Percentiles rank a stretch among this genome's conserved stretches.
Conservation (phyloP, 1,140 invertebrate species). For the Ceratina calcarata region DNA sequence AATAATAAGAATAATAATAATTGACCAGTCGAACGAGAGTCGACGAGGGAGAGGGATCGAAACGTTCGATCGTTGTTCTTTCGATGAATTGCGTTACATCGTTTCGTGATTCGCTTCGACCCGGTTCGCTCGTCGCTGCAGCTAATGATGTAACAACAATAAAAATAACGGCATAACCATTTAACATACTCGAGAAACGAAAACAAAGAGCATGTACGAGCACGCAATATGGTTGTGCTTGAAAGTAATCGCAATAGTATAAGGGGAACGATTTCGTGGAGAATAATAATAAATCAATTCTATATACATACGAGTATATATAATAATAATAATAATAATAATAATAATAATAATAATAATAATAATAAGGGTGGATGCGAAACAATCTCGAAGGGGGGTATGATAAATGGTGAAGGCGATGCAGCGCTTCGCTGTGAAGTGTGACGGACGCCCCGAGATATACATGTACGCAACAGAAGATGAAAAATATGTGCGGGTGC, state of each 20-base stretch:
- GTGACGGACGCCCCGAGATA: slow-evolving; percentile 42
- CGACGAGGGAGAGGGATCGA: slow-evolving; percentile 17
- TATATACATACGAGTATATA: no score
- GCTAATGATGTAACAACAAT: slow-evolving; percentile 37
- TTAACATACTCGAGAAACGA: slow-evolving; percentile 24
- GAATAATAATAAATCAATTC: not conserved
- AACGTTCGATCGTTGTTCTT: no score
- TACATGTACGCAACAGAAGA: slow-evolving; percentile 45
- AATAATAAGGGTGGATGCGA: not conserved
- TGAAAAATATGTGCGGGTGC: slow-evolving; percentile 54
- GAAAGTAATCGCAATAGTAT: slow-evolving; percentile 10
- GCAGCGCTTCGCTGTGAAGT: slow-evolving; percentile 43
- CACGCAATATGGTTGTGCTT: slow-evolving; percentile 45
- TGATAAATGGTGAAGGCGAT: slow-evolving; percentile 48
- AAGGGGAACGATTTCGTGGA: not conserved
- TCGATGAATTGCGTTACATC: no score
- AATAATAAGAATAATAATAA: slow-evolving; percentile 42
- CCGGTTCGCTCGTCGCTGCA: not conserved
- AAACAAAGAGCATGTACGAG: slow-evolving; percentile 37
- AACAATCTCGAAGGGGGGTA: slow-evolving; percentile 3
- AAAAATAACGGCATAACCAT: slow-evolving; percentile 38
- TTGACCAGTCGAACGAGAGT: slow-evolving; percentile 14
- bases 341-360: no score
- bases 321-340: no score
- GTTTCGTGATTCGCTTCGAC: no score